A percentile compares a stretch with the other conserved stretches of the same genome.
phyloP scores from a whole-genome alignment of 2,888 invertebrate genomes.

The Thera britannica region DNA sequence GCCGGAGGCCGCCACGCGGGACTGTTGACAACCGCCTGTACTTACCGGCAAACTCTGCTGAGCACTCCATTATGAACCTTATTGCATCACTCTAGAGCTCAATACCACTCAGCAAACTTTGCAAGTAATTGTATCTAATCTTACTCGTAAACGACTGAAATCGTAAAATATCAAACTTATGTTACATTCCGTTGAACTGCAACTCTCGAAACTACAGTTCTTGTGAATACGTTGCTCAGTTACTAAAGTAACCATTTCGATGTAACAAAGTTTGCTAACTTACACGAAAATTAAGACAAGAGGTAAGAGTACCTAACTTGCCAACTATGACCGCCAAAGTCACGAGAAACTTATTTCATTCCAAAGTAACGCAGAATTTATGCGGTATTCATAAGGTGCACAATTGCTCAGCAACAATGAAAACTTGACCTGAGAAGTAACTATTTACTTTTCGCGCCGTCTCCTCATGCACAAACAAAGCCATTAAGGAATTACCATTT shows the following conservation, averaged over 20 bases:
- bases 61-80: conserved; percentile 29
- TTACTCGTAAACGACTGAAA: conserved; percentile 16
- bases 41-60: conserved; percentile 41
- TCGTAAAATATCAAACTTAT: conserved; percentile 25
- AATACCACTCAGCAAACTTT: conserved; percentile 34
- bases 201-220: conserved; percentile 24
- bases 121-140: conserved; percentile 29
- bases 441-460: conserved; percentile 43
- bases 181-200: conserved; percentile 25
- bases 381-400: conserved; percentile 28
- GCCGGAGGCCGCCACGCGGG: conserved; percentile 59
- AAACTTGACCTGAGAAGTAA: conserved; percentile 30
- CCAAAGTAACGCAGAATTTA: conserved; percentile 24
- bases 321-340: conserved; percentile 32
- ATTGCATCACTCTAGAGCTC: conserved; percentile 30
- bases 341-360: conserved; percentile 29
- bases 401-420: conserved; percentile 16
- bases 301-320: conserved; percentile 28
- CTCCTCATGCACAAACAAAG: conserved; percentile 36
- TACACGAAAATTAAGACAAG: conserved; percentile 29
- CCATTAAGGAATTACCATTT: conserved; percentile 33
- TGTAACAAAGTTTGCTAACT: conserved; percentile 35
- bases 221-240: conserved; percentile 23
- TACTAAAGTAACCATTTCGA: conserved; percentile 26
- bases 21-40: conserved; percentile 51